Base-by-base conservation (phyloP, 2,113 vertebrate species). In the Oxygymnocypris stewartii region DNA sequence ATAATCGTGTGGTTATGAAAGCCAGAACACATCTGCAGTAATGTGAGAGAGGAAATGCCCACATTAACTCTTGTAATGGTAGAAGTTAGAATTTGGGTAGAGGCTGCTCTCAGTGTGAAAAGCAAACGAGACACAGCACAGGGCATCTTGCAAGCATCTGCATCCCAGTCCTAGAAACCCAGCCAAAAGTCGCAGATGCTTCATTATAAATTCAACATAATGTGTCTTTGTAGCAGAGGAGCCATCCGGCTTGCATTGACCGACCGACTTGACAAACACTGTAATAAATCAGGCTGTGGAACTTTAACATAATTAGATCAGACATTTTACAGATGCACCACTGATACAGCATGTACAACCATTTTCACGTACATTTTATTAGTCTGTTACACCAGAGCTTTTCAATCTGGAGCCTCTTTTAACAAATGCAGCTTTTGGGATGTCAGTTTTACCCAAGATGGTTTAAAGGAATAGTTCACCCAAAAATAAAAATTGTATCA, bases 261-360 rank as follows among this genome's bases (percentile, higher is more conserved):
- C 40, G 18, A 65, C 40, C 40, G 18, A 65, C 40, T 44, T 47
- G 79, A 65, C 59, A 81, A 67, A 81, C 79, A 44, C 59, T 47
- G 23, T 67, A 40, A 47, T 63, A 86, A 79, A 86, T 82, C 79
- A 73, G 59, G 4, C n/a, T 87, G 57, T 76, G 2, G 1, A 78
- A 65, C 74, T 7, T 23, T 78, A 18, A 78, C 51, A 40, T 54
- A 80, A 80, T 25, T 80, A 23, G 78, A 80, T 80, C 54, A 80
- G 78, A 80, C 57, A n/a, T 80, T 80, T 63, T 80, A 63, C 57
- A 79, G 77, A 79, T 79, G 77, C 18, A 63, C 57, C 78, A 63
- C 35, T 16, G 78, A 80, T 23, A 80, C 20, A 80, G 35, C 78
- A 63, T 80, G 12, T 61, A 80, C 35, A 63, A 35, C 57, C 37